Conservation (phyloP, 1,140 invertebrate species). For the Plectrocnemia conspersa region DNA sequence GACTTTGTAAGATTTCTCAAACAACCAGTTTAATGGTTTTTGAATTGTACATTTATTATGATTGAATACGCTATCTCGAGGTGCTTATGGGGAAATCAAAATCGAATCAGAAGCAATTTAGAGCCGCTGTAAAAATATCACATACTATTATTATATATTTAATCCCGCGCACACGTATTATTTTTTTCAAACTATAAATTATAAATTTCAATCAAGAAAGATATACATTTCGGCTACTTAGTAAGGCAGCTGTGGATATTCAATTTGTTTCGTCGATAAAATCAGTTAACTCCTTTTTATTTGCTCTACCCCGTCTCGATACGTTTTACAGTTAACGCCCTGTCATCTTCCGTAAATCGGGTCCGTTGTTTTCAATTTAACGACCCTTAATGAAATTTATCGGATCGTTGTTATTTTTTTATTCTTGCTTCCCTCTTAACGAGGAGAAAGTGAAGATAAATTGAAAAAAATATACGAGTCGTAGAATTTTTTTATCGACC, state of each 20-base stretch:
- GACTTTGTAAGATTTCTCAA: conserved; percentile 18
- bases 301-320: conserved; percentile 8
- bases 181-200: no score
- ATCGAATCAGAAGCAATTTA: conserved; percentile 2
- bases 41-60: conserved; percentile 28
- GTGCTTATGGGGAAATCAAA: conserved; percentile 15
- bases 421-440: no score
- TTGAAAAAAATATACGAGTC: background rate
- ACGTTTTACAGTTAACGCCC: conserved; percentile 25
- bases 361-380: conserved; percentile 26
- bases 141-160: background rate
- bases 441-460: conserved; percentile 26
- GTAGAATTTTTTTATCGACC: background rate
- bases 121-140: background rate
- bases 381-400: conserved; percentile 17
- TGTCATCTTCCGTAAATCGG: conserved; percentile 29
- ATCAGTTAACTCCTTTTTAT: conserved; percentile 33
- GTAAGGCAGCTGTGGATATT: conserved; percentile 17
- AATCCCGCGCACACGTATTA: no score
- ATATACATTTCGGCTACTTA: conserved; percentile 8
- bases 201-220: no score
- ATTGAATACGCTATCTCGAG: conserved; percentile 18
- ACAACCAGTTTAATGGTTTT: conserved; percentile 15
- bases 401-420: conserved; percentile 13
- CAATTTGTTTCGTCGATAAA: conserved; percentile 28